These are phyloP conservation scores for Dysidea cf. avara DNA, from an alignment of 37 sponge, comb jelly and placozoan genomes.

Conservation along the genomic window DNA sequence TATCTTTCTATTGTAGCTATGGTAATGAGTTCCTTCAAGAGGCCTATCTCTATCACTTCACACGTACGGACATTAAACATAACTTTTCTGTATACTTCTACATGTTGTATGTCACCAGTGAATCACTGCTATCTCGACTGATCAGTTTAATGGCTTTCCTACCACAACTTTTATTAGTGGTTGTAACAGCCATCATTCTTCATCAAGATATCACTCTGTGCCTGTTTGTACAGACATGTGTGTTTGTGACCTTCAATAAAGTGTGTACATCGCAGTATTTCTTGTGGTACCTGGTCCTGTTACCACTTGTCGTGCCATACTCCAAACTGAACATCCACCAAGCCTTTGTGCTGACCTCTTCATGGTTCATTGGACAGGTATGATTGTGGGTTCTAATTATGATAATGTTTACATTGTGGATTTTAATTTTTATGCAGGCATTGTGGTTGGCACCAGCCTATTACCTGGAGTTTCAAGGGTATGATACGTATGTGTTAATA, in stretches of 20 bases:
- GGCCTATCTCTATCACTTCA: constrained; percentile 92
- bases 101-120: constrained; percentile 79
- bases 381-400: not conserved
- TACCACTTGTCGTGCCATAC: constrained; percentile 79
- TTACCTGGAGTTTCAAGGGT: constrained; percentile 88
- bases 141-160: constrained; percentile 71
- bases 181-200: constrained; percentile 38
- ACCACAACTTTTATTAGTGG: constrained; percentile 80
- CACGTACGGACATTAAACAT: constrained; percentile 85
- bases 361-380: constrained; percentile 92
- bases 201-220: constrained; percentile 71
- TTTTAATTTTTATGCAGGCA: constrained; percentile 58
- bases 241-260: constrained; percentile 98
- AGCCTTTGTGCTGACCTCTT: constrained; percentile 27
- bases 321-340: constrained; percentile 33
- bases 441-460: constrained; percentile 92
- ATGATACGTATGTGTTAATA: constrained; percentile 71
- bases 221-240: constrained; percentile 84
- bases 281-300: constrained; percentile 94
- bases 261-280: constrained; percentile 99
- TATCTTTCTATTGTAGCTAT: constrained; percentile 49
- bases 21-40: constrained; percentile 86
- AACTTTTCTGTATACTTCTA: constrained; percentile 99
- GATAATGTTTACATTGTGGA: not conserved
- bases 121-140: constrained; percentile 41